Percentiles rank a stretch among this genome's conserved stretches.
Evolutionary conservation across 2,797 vertebrate species (phyloP).

Genomic region (Huso huso): DNA sequence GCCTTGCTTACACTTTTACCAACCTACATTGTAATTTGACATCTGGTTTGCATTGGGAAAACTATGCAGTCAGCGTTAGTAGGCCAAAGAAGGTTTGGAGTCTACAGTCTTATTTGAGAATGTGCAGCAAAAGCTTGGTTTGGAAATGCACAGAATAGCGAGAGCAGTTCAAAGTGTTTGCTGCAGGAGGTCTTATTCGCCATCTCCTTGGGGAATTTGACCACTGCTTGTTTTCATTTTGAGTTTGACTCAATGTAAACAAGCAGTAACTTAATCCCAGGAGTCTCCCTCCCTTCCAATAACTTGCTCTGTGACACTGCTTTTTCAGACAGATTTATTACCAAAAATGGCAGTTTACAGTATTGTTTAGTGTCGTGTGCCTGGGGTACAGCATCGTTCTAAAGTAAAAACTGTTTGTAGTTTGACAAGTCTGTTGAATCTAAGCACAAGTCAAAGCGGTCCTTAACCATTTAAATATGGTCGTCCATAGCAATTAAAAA

Average conservation of each 20-base stretch:
- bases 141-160: constrained; percentile 13
- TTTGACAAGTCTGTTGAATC: not conserved
- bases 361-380: not conserved
- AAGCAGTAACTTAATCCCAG: constrained; percentile 39
- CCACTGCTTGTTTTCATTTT: constrained; percentile 24
- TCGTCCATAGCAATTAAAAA: not conserved
- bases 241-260: constrained; percentile 42
- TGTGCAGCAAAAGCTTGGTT: constrained; percentile 29
- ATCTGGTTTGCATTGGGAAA: constrained; percentile 72
- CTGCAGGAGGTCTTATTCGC: constrained; percentile 1
- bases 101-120: constrained; percentile 49
- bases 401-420: not conserved
- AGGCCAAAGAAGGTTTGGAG: constrained; percentile 58
- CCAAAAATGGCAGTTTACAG: constrained; percentile 17
- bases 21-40: constrained; percentile 66
- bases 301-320: constrained; percentile 7
- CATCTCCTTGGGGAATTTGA: constrained; percentile 16
- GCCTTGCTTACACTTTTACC: constrained; percentile 53
- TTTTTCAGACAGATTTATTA: not conserved
- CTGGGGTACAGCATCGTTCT: too few relatives aligned
- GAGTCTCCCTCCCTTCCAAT: constrained; percentile 14
- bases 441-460: not conserved
- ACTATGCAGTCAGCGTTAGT: constrained; percentile 63
- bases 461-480: not conserved
- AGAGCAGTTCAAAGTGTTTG: constrained; percentile 5